phyloP scores from a whole-genome alignment of 2,797 vertebrate genomes.

The Myiotriccus ornatus region DNA sequence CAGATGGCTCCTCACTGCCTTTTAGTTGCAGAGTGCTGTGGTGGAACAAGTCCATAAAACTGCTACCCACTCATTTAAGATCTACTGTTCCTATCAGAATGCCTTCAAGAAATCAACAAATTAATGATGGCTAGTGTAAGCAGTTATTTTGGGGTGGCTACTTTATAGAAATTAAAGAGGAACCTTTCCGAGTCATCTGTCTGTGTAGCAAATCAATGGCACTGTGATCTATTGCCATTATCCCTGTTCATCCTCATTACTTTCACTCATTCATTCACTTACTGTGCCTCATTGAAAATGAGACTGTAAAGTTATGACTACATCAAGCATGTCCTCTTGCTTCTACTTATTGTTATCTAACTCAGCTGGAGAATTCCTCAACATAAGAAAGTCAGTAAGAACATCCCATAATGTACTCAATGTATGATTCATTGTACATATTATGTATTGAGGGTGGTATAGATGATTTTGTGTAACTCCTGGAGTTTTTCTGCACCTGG shows the following conservation, averaged over 20 bases:
- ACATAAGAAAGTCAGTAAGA: not conserved
- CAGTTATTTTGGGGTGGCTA: conserved; percentile 28
- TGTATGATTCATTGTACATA: not conserved
- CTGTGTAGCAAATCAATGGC: conserved; percentile 40
- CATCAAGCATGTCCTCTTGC: not conserved
- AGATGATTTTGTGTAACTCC: not conserved
- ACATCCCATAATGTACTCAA: not conserved
- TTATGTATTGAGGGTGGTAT: not conserved
- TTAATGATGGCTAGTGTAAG: conserved; percentile 1
- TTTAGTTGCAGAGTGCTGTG: conserved; percentile 11
- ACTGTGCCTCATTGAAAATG: conserved; percentile 19
- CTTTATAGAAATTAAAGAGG: conserved; percentile 26
- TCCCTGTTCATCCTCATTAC: conserved; percentile 30
- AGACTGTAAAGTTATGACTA: not conserved
- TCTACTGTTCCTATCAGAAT: not conserved
- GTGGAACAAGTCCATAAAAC: conserved; percentile 26
- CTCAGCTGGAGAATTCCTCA: not conserved
- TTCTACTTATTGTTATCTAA: not conserved
- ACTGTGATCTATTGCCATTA: conserved; percentile 35
- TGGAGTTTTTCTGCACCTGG: not conserved
- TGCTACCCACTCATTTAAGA: conserved; percentile 14
- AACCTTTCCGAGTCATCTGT: conserved; percentile 14
- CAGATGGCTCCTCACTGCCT: conserved; percentile 10
- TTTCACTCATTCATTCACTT: conserved; percentile 17
- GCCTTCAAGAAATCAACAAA: conserved; percentile 34